phyloP scores from a whole-genome alignment of 2,113 vertebrate species.

The Hystrix cristata region DNA sequence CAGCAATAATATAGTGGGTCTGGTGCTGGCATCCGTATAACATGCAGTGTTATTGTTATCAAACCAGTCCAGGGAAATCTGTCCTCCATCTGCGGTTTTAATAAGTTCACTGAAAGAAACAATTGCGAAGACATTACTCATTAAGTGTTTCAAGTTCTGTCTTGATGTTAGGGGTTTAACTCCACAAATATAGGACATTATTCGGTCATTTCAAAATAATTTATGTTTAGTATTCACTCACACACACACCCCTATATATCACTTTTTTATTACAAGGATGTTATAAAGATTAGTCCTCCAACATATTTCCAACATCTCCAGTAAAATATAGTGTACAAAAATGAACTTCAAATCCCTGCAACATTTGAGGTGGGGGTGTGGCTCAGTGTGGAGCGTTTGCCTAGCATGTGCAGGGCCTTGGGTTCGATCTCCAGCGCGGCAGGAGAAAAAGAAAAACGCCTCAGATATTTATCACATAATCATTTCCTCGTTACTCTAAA shows the following conservation, averaged over 20 bases:
- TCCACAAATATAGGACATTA: conserved; percentile 15
- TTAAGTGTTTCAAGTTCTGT: conserved; percentile 3
- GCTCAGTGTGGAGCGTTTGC: background rate
- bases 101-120: conserved; percentile 95
- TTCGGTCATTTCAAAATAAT: conserved; percentile 48
- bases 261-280: conserved; percentile 26
- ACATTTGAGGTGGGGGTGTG: background rate
- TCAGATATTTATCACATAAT: conserved; percentile 55
- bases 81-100: conserved; percentile 98
- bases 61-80: conserved; percentile 99
- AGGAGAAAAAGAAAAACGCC: background rate
- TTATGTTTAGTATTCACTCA: background rate
- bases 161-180: conserved; percentile 52
- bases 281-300: conserved; percentile 23
- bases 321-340: conserved; percentile 50
- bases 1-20: conserved; percentile 96
- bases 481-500: conserved; percentile 66
- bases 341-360: conserved; percentile 10
- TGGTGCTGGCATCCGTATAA: conserved; percentile 91
- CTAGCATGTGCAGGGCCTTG: background rate
- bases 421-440: background rate
- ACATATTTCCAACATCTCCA: conserved; percentile 1
- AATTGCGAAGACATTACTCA: conserved; percentile 77
- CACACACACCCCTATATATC: background rate
- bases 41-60: conserved; percentile 93